Evolutionary conservation across 2,888 invertebrate species (phyloP).

Genomic region (Phragmatobia fuliginosa): DNA sequence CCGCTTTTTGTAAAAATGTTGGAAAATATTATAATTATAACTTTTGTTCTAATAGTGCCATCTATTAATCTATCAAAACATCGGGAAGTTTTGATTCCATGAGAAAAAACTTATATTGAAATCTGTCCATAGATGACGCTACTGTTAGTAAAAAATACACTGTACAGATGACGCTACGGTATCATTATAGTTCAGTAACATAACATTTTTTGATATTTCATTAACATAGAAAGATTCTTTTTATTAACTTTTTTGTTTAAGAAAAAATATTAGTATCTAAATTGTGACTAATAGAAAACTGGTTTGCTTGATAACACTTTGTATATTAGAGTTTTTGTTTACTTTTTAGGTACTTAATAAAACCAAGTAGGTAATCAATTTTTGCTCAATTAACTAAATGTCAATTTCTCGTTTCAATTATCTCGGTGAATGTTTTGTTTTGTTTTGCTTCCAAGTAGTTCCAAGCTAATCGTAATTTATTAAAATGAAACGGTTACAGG

Average conservation of each 20-base stretch:
- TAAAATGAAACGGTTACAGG: not conserved
- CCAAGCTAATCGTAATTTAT: not conserved
- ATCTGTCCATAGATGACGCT: not conserved
- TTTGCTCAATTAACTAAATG: not conserved
- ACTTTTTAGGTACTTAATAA: not conserved
- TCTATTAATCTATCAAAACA: not conserved
- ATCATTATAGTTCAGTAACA: not conserved
- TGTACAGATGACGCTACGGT: slow-evolving; percentile 9
- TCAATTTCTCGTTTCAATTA: not conserved
- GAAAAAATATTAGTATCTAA: not conserved
- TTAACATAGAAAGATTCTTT: not conserved
- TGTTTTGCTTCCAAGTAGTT: not conserved
- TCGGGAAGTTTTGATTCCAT: too few species aligned
- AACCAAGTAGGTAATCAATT: not conserved
- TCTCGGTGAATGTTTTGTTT: not conserved
- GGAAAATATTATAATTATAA: too few species aligned
- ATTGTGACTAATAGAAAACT: too few species aligned
- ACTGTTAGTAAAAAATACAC: not conserved
- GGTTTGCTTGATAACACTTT: too few species aligned
- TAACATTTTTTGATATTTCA: not conserved
- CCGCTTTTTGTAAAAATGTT: too few species aligned
- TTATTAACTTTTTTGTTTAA: not conserved
- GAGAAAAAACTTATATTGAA: too few species aligned
- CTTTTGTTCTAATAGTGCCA: too few species aligned
- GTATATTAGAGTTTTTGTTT: too few species aligned